Conservation (phyloP, 2,888 invertebrate species). For the Chesias legatella region DNA sequence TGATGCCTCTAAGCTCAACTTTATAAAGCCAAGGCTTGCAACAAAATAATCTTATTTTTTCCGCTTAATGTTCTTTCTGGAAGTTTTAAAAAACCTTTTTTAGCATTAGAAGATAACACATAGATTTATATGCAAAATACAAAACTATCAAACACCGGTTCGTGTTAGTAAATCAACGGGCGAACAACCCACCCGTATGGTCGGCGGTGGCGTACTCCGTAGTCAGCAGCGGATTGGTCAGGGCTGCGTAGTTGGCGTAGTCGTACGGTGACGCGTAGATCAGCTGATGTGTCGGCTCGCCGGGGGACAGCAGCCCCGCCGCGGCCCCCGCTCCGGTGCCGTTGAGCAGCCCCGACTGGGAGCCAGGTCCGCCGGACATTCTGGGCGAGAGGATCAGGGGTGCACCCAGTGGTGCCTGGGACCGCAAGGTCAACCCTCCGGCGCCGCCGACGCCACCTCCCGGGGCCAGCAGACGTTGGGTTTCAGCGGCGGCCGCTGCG, state of each 20-base stretch:
- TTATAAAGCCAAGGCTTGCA: no score
- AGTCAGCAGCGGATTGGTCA: slow-evolving; percentile 90
- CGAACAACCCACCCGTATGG: slow-evolving; percentile 95
- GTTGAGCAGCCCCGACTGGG: slow-evolving; percentile 84
- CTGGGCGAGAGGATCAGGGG: slow-evolving; percentile 95
- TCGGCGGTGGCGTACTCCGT: slow-evolving; percentile 90
- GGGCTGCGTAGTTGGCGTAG: slow-evolving; percentile 94
- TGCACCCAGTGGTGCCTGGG: slow-evolving; percentile 91
- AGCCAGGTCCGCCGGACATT: slow-evolving; percentile 90
- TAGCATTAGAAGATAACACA: no score
- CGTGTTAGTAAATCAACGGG: slow-evolving; percentile 62
- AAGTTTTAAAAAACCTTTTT: no score
- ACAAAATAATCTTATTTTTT: no score
- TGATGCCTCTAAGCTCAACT: no score
- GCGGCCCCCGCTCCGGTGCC: slow-evolving; percentile 63
- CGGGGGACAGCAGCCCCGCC: slow-evolving; percentile 75
- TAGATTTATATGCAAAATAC: background rate
- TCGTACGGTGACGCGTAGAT: slow-evolving; percentile 93
- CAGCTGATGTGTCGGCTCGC: slow-evolving; percentile 88
- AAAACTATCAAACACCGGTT: slow-evolving; percentile 29
- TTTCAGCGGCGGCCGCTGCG: slow-evolving; percentile 89
- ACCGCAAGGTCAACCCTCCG: slow-evolving; percentile 82
- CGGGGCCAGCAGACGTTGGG: slow-evolving; percentile 86
- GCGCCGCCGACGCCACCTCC: slow-evolving; percentile 73
- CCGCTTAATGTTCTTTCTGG: no score